A percentile compares a stretch with the other conserved stretches of the same genome.
phyloP scores from a whole-genome alignment of 2,888 invertebrate species.

The Chloroclysta siterata region DNA sequence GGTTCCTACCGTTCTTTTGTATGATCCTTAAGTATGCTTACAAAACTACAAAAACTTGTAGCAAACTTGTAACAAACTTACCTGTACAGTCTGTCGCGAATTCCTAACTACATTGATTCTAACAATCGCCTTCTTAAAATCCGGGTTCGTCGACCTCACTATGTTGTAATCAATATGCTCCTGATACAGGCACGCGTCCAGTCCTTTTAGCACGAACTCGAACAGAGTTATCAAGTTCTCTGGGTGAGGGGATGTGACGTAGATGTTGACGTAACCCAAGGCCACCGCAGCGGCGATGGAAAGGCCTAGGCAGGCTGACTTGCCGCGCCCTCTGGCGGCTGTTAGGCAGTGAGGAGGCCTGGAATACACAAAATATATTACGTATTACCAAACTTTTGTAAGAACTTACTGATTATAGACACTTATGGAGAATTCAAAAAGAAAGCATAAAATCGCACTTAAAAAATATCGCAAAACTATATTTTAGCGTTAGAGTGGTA shows the following conservation, averaged over 20 bases:
- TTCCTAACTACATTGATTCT: slow-evolving; percentile 95
- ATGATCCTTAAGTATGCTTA: too few relatives aligned
- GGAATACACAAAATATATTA: slow-evolving; percentile 50
- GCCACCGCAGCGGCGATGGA: slow-evolving; percentile 94
- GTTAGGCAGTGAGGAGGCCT: slow-evolving; percentile 97
- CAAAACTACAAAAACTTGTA: too few relatives aligned
- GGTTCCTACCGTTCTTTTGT: too few relatives aligned
- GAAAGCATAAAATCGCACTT: too few relatives aligned
- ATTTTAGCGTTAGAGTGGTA: too few relatives aligned
- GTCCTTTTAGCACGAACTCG: slow-evolving; percentile 96
- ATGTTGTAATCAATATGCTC: slow-evolving; percentile 98
- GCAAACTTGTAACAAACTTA: slow-evolving; percentile 56
- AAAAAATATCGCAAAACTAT: too few relatives aligned
- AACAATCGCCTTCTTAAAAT: slow-evolving; percentile 98
- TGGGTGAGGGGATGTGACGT: slow-evolving; percentile 98
- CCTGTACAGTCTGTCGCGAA: slow-evolving; percentile 96
- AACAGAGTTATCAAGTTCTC: slow-evolving; percentile 99
- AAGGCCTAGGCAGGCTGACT: slow-evolving; percentile 98
- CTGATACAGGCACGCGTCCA: slow-evolving; percentile 96
- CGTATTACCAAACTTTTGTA: too few relatives aligned
- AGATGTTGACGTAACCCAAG: slow-evolving; percentile 95
- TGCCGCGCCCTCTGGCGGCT: slow-evolving; percentile 98
- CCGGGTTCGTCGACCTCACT: slow-evolving; percentile 97
- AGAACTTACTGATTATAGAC: too few relatives aligned
- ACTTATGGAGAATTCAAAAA: too few relatives aligned